Evolutionary conservation across 2,797 vertebrate species (phyloP).

Genomic region (Periparus ater): DNA sequence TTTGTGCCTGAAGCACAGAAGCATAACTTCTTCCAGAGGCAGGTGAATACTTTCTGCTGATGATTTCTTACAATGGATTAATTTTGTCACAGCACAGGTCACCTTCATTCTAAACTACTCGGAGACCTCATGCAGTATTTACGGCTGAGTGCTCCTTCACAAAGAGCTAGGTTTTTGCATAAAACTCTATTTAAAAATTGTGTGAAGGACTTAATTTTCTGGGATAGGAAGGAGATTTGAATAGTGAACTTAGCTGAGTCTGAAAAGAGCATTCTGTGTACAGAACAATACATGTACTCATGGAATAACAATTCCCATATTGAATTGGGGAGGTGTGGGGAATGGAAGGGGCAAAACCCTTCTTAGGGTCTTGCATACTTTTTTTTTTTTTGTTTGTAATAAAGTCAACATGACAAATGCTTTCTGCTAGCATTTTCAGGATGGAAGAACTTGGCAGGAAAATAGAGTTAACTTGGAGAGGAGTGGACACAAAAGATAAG

Average conservation of each 20-base stretch:
- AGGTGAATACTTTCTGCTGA: not conserved
- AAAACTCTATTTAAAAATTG: not conserved
- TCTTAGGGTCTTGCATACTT: accelerated
- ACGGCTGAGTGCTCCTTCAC: not conserved
- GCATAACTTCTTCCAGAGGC: not conserved
- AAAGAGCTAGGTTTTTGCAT: not conserved
- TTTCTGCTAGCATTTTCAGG: not conserved
- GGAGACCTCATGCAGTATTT: not conserved
- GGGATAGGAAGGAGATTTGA: not conserved
- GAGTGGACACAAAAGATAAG: not conserved
- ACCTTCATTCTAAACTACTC: not conserved
- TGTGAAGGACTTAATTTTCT: not conserved
- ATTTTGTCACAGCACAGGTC: not conserved
- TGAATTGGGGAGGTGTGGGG: accelerated
- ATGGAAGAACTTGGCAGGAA: not conserved
- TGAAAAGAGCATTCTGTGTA: not conserved
- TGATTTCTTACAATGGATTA: not conserved
- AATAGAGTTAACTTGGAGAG: not conserved
- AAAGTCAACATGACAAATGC: not conserved
- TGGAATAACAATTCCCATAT: no score
- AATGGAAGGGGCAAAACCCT: not conserved
- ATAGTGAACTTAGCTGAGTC: not conserved
- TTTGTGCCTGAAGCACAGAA: not conserved
- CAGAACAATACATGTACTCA: not conserved
- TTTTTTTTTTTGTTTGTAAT: not conserved